Conservation (phyloP, 1,140 invertebrate species). For the Heliconius congener region DNA sequence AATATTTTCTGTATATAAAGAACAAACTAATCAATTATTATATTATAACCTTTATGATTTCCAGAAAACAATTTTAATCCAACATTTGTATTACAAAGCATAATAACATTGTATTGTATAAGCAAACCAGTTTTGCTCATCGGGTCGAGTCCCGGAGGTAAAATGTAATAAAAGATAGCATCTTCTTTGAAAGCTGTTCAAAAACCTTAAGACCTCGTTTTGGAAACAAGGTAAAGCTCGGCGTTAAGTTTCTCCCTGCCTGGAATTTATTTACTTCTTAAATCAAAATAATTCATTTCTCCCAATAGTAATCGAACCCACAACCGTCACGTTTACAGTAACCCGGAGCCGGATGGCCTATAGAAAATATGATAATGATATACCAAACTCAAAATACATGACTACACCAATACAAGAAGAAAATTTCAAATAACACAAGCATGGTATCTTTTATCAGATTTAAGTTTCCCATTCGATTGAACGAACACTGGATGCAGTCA, state of each 20-base stretch:
- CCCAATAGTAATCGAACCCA: too few species aligned
- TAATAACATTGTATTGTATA: neutral
- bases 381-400: neutral
- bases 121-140: neutral
- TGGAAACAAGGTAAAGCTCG: too few species aligned
- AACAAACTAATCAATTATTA: neutral
- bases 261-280: too few species aligned
- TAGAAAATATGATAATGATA: too few species aligned
- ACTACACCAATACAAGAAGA: neutral
- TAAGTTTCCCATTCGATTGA: constrained; percentile 38
- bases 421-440: constrained; percentile 41
- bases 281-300: too few species aligned
- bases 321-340: too few species aligned
- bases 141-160: neutral
- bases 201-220: too few species aligned
- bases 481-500: constrained; percentile 25
- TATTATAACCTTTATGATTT: neutral
- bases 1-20: too few species aligned
- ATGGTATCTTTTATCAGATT: constrained; percentile 40
- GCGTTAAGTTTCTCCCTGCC: too few species aligned
- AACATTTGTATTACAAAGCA: neutral
- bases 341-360: too few species aligned
- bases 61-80: neutral
- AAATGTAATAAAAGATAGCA: neutral
- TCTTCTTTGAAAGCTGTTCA: neutral